Percentiles rank a stretch among this genome's conserved stretches.
Evolutionary conservation across 1,140 invertebrate species (phyloP).

Genomic region (Dendroctonus ponderosae): DNA sequence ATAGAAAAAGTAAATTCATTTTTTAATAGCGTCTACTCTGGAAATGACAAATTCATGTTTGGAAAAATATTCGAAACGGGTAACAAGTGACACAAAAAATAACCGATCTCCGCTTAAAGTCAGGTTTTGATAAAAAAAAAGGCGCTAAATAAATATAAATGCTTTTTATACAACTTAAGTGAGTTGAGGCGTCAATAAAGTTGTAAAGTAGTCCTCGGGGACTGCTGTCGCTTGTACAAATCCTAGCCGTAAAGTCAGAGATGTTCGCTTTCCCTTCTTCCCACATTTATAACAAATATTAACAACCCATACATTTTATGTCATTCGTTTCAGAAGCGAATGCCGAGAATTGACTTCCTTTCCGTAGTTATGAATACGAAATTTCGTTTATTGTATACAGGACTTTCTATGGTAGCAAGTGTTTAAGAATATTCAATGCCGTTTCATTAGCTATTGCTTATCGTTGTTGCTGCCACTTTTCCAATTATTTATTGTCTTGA

Average conservation of each 20-base stretch:
- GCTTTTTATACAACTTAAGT: constrained; percentile 44
- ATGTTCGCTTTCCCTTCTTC: constrained; percentile 35
- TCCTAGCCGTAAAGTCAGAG: constrained; percentile 43
- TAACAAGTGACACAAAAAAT: no score
- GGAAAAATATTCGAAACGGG: no score
- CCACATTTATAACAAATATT: constrained; percentile 35
- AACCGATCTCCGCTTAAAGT: no score
- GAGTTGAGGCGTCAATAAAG: constrained; percentile 47
- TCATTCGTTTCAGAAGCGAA: constrained; percentile 26
- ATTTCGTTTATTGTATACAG: constrained; percentile 10
- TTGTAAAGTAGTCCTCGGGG: constrained; percentile 47
- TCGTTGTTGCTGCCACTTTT: no score
- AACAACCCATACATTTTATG: constrained; percentile 34
- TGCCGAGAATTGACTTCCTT: constrained; percentile 29
- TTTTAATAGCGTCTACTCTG: no score
- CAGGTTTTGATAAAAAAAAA: constrained; percentile 40
- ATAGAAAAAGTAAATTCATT: no score
- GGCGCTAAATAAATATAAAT: constrained; percentile 43
- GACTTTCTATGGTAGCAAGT: not conserved
- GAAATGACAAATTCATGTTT: no score
- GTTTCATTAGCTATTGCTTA: no score
- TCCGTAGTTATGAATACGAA: constrained; percentile 29
- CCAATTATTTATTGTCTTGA: no score
- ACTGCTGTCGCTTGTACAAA: constrained; percentile 44
- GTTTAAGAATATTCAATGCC: no score